These are phyloP conservation scores for Limnephilus marmoratus DNA, from an alignment of 2,888 invertebrate species.

Conservation along the genomic window DNA sequence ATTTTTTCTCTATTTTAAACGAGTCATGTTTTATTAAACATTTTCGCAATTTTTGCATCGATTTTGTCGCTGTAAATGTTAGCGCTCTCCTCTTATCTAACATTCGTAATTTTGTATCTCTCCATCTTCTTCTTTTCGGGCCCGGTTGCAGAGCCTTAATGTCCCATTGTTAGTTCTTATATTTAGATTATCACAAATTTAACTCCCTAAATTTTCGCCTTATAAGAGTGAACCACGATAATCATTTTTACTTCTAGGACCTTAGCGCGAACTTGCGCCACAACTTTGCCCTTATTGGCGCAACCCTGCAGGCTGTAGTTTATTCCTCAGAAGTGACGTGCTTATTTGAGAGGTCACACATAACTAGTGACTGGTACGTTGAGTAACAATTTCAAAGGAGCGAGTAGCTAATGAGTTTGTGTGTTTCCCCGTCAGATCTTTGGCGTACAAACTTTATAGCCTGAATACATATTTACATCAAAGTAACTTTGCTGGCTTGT, in stretches of 20 bases:
- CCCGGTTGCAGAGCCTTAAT: no score
- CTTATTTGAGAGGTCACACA: conserved; percentile 39
- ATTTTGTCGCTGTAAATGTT: no score
- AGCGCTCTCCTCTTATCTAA: no score
- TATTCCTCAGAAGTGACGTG: not conserved
- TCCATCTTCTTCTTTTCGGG: no score
- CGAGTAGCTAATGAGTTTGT: conserved; percentile 33
- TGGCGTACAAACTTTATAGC: conserved; percentile 5
- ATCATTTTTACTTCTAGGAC: not conserved
- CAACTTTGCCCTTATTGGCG: not conserved
- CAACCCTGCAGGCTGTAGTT: not conserved
- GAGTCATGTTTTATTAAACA: no score
- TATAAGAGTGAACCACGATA: no score
- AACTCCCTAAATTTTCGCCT: no score
- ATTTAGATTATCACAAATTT: no score
- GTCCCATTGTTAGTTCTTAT: no score
- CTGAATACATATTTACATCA: conserved; percentile 31
- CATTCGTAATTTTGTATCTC: no score
- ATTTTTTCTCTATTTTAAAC: no score
- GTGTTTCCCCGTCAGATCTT: conserved; percentile 31
- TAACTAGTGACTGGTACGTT: conserved; percentile 11
- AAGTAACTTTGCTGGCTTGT: not conserved
- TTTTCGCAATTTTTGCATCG: no score
- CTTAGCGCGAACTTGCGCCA: not conserved
- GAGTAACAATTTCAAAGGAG: conserved; percentile 15